Base-by-base conservation (phyloP, 2,797 vertebrate species). In the Peromyscus nudipes region DNA sequence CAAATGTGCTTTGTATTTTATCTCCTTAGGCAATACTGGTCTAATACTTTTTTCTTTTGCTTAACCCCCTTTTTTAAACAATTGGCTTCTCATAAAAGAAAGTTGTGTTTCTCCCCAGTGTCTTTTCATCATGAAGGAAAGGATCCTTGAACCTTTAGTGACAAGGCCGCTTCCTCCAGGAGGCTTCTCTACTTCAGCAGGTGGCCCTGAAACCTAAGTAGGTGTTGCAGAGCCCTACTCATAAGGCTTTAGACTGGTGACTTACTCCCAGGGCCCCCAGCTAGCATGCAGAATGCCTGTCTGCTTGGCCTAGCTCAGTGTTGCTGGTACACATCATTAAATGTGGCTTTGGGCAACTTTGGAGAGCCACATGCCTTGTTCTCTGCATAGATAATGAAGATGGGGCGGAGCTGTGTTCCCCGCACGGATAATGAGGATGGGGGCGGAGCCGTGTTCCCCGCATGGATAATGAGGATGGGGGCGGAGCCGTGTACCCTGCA, bases 291-390 rank as follows among this genome's bases (percentile, higher is more conserved):
- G 64, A 81, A 80, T 82, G 94, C 89, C 77, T 76, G 25, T 83
- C 92, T 62, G 29, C 65, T 75, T 40, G 60, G 13, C 95, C 95
- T 95, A 65, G 80, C 76, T 97, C 55, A 81, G 87, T 27, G 79
- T 64, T 86, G 81, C 64, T 77, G 84, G 25, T 60, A 23, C 91
- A 6, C 62, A 69, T 57, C 46, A n/a, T 65, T 76, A 93, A 57
- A 86, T 81, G 57, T 88, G 73, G 49, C 88, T 82, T 94, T 17
- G 49, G 80, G 37, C 46, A 17, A 12, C 80, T 80, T 80, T 75
- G 23, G 67, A 49, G 25, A 95, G 60, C 93, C 12, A 4, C 1
- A 0, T 27, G 49, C 75, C 34, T 11, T n/a, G 75, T 27, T 95
- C 34, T 23, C 40, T 65, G 88, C 95, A 92, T 34, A 86, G 93